Evolutionary conservation across 2,797 vertebrate genomes (phyloP), one percentile per base, ranked within the genome.

Genomic region (Mionectes olivaceus): DNA sequence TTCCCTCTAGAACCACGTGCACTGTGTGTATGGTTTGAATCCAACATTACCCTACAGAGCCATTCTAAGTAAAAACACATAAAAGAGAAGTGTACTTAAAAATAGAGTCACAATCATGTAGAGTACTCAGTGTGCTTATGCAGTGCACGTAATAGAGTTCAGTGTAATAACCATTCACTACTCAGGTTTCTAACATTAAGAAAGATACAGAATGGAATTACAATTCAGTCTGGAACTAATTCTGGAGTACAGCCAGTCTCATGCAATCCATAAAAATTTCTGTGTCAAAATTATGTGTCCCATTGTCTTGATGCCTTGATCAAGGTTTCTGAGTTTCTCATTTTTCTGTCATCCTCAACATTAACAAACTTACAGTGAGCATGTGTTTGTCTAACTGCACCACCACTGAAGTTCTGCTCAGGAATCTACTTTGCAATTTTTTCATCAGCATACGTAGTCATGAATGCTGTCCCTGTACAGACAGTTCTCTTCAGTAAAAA

Each of bases 261-360:
- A 93, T 77, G 73, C 63, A 24, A 96, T 94, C 80, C 80, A 85
- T 91, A 97, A 96, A 96, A 96, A 96, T 96, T 96, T 87, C 81
- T 81, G 39, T 83, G 92, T 95, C 96, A 96, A 75, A 94, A 94
- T 86, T 61, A 96, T 95, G 87, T 82, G 73, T 80, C 78, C 87
- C 4, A n/a, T 89, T 94, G 88, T 91, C 92, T 92, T 95, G 86
- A 94, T 88, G 89, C 88, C 53, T 95, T 88, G 80, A 94, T 90
- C 90, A 89, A 93, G 57, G 80, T 92, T 96, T 92, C 65, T 52
- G 60, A 87, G 52, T 64, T 89, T 80, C 63, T 89, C 7, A 37
- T 90, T 96, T 80, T 74, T 81, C 90, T 83, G 68, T 90, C 69
- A 83, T 91, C 65, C 37, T 90, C 64, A 79, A 74, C n/a, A 41